Evolutionary conservation across 1,140 invertebrate genomes (phyloP).

Genomic region (Schlechtendalia chinensis): DNA sequence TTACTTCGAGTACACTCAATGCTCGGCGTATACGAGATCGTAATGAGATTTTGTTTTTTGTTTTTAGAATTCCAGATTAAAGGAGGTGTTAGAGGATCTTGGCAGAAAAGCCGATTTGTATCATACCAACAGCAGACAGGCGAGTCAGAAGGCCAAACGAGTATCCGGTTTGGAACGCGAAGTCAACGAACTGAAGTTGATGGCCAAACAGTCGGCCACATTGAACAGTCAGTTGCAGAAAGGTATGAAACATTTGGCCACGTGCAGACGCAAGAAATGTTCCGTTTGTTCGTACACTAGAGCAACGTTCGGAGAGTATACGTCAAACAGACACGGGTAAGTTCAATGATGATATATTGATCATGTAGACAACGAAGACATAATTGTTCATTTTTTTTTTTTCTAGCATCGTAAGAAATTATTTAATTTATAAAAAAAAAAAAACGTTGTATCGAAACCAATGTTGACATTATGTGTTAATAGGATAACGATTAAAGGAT

Average conservation of each 20-base stretch:
- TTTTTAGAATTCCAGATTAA: slow-evolving; percentile 36
- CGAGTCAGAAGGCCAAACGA: slow-evolving; percentile 25
- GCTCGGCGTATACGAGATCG: too few relatives aligned
- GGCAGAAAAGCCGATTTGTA: slow-evolving; percentile 35
- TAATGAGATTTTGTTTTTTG: background rate
- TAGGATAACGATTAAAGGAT: too few relatives aligned
- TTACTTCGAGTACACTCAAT: too few relatives aligned
- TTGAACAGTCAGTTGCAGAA: slow-evolving; percentile 60
- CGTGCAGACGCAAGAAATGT: slow-evolving; percentile 61
- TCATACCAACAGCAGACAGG: slow-evolving; percentile 37
- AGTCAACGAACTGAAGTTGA: slow-evolving; percentile 55
- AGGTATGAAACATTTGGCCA: slow-evolving; percentile 60
- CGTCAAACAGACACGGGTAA: slow-evolving; percentile 58
- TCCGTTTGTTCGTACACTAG: slow-evolving; percentile 64
- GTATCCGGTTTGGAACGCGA: slow-evolving; percentile 29
- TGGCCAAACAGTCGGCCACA: slow-evolving; percentile 56
- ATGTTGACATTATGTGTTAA: too few relatives aligned
- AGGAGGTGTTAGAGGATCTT: slow-evolving; percentile 38
- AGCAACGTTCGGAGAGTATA: slow-evolving; percentile 62
- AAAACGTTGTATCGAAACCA: too few relatives aligned
- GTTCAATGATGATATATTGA: slow-evolving; percentile 51
- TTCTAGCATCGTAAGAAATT: too few relatives aligned
- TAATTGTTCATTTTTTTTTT: too few relatives aligned
- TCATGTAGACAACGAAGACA: too few relatives aligned
- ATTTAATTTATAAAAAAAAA: too few relatives aligned